phyloP scores from a whole-genome alignment of 2,888 invertebrate genomes.

The Tenthredo mesomela region DNA sequence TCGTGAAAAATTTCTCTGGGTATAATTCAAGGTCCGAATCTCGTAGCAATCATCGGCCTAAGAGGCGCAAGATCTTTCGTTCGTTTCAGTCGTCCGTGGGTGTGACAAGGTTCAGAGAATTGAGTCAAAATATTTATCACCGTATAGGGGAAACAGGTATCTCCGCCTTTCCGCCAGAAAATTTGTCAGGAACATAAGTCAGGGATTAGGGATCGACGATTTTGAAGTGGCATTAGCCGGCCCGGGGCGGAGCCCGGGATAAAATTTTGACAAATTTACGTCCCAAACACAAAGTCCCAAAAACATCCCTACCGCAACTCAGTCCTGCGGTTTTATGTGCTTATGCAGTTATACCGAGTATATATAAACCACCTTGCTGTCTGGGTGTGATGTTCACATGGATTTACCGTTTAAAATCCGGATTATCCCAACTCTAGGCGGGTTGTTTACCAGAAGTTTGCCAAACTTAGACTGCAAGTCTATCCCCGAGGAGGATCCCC shows the following conservation, averaged over 20 bases:
- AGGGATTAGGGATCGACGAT: neutral
- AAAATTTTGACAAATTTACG: conserved; percentile 37
- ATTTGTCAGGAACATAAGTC: neutral
- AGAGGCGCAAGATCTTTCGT: neutral
- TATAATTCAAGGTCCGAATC: too few species aligned
- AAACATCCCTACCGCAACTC: neutral
- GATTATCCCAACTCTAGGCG: conserved; percentile 21
- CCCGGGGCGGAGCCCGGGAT: neutral
- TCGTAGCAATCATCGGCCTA: too few species aligned
- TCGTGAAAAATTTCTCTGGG: too few species aligned
- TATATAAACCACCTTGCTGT: conserved; percentile 15
- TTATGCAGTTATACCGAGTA: neutral
- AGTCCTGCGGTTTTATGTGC: conserved; percentile 12
- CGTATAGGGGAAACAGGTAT: neutral
- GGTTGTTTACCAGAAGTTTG: conserved; percentile 23
- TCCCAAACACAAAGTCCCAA: neutral
- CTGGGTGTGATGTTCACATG: neutral
- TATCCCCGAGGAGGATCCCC: neutral
- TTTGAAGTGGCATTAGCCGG: neutral
- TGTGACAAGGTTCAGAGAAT: conserved; percentile 25
- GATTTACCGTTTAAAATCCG: conserved; percentile 7
- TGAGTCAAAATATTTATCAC: conserved; percentile 32
- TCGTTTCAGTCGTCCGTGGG: neutral
- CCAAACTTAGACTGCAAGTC: neutral
- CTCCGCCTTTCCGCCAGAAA: neutral